These are phyloP conservation scores for Cephalopachus bancanus DNA, from an alignment of 2,797 vertebrate species.

Conservation along the genomic window DNA sequence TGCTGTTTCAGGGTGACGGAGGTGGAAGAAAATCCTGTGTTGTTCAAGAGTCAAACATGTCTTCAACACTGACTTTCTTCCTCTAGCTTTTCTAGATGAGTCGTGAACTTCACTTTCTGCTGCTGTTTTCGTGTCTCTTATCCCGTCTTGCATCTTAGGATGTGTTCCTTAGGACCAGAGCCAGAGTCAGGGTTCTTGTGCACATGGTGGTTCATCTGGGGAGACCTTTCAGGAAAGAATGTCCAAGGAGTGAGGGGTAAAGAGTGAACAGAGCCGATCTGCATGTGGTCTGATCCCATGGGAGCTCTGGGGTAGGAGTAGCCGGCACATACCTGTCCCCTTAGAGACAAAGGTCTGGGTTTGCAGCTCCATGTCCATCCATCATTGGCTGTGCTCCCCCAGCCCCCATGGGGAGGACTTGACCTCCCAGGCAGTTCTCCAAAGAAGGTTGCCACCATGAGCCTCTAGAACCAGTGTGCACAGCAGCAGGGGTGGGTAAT, in stretches of 20 bases:
- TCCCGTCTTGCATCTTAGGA: background rate
- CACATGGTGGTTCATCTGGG: background rate
- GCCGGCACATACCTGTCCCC: background rate
- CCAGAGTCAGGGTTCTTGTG: background rate
- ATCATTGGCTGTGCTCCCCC: background rate
- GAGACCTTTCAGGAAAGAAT: background rate
- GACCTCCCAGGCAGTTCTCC: background rate
- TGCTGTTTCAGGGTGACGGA: background rate
- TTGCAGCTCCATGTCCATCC: background rate
- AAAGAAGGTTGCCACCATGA: background rate
- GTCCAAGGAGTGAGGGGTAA: background rate
- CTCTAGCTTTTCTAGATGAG: rapidly evolving
- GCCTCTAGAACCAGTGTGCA: background rate
- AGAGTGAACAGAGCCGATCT: background rate
- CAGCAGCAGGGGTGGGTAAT: rapidly evolving
- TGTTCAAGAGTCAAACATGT: background rate
- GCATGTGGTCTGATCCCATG: rapidly evolving
- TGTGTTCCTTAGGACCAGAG: background rate
- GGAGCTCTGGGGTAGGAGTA: background rate
- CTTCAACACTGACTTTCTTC: background rate
- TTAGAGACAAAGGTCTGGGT: background rate
- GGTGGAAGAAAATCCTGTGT: background rate
- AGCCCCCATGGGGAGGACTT: background rate
- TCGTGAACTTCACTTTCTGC: background rate
- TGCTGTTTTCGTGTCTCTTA: background rate